A percentile compares a stretch with the other conserved stretches of the same genome.
These are phyloP conservation scores for Sitta carolinensis DNA, from an alignment of 2,797 vertebrate species.

Conservation along the genomic window DNA sequence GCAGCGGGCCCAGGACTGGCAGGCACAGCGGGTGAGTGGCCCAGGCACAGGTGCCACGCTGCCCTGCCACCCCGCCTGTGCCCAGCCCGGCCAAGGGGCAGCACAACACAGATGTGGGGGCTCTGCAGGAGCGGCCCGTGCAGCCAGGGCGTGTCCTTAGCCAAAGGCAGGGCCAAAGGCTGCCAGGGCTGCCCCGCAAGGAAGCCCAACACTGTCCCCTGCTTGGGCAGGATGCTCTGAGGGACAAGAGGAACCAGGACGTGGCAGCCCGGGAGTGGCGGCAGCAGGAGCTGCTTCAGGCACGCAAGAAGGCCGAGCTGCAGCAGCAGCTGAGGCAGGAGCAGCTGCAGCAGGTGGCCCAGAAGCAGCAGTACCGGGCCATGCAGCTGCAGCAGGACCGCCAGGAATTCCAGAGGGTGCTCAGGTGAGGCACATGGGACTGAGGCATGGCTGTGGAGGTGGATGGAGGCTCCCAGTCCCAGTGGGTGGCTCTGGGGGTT, in stretches of 20 bases:
- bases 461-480: no score
- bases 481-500: no score
- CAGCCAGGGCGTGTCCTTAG: not conserved
- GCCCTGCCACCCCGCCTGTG: not conserved
- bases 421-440: not conserved
- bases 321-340: not conserved
- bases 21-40: slow-evolving; percentile 83
- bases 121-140: not conserved
- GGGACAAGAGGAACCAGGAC: not conserved
- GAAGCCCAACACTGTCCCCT: not conserved
- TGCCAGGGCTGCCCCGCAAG: not conserved
- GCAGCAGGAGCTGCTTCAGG: not conserved
- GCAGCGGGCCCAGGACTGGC: slow-evolving; percentile 82
- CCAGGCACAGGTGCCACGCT: not conserved
- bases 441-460: accelerated
- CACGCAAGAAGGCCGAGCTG: not conserved
- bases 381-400: not conserved
- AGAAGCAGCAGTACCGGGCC: not conserved
- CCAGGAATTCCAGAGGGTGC: not conserved
- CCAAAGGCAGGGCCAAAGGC: not conserved
- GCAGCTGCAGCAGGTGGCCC: not conserved
- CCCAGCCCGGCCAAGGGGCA: not conserved
- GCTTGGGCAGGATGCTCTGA: slow-evolving; percentile 46
- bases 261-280: not conserved
- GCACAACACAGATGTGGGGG: not conserved